phyloP scores from a whole-genome alignment of 2,113 vertebrate species.

The Epinephelus fuscoguttatus region DNA sequence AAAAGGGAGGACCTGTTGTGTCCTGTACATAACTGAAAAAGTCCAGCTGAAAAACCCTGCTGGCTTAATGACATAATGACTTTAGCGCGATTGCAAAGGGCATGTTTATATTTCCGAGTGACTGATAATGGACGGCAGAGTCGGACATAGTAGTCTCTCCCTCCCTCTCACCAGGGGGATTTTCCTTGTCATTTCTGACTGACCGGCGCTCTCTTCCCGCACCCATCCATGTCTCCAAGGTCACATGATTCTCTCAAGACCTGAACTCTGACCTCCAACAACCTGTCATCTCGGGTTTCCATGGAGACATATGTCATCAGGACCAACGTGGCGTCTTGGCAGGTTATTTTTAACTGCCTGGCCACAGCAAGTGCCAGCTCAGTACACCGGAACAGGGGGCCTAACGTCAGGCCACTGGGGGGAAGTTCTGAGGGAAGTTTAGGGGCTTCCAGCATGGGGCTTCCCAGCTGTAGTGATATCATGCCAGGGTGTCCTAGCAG shows the following conservation, averaged over 20 bases:
- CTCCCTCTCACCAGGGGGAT: conserved; percentile 45
- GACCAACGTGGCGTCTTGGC: conserved; percentile 45
- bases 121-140: conserved; percentile 46
- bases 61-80: conserved; percentile 66
- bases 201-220: conserved; percentile 7
- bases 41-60: conserved; percentile 52
- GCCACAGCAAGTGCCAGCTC: conserved; percentile 36
- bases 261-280: conserved; percentile 63
- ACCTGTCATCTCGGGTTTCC: conserved; percentile 70
- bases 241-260: conserved; percentile 65
- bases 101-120: conserved; percentile 69
- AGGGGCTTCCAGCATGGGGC: conserved; percentile 76
- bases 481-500: conserved; percentile 68
- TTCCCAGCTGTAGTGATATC: conserved; percentile 71
- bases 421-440: conserved; percentile 60
- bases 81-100: conserved; percentile 57
- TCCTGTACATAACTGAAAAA: conserved; percentile 43
- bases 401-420: conserved; percentile 35
- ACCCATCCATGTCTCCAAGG: conserved; percentile 37
- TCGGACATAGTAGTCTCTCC: conserved; percentile 2
- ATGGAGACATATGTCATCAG: conserved; percentile 70
- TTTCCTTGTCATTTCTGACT: conserved; percentile 57
- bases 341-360: conserved; percentile 70
- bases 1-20: not conserved
- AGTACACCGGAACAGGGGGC: conserved; percentile 27